Percentiles rank a stretch among this genome's conserved stretches.
Conservation (phyloP, 2,113 vertebrate genomes). For the Capra hircus region DNA sequence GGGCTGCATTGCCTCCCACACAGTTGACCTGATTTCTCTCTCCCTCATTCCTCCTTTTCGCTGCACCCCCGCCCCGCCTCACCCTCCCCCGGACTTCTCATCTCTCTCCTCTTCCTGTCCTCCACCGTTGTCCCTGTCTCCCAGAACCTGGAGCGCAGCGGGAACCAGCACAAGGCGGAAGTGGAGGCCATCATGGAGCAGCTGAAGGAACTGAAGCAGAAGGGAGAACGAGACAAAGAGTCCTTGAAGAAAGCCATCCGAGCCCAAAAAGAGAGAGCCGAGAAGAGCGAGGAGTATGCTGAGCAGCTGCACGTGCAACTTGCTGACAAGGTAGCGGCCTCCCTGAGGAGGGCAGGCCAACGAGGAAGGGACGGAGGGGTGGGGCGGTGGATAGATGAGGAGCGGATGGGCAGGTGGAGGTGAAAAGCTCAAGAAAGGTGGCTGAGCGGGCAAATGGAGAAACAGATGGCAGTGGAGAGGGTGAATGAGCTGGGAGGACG, state of each 20-base stretch:
- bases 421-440: background rate
- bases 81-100: background rate
- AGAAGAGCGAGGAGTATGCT: constrained; percentile 84
- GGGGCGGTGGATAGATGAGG: background rate
- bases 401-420: background rate
- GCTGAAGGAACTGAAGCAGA: constrained; percentile 80
- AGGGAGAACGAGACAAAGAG: constrained; percentile 85
- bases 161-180: constrained; percentile 84
- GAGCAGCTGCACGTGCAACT: constrained; percentile 85
- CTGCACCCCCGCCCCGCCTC: background rate
- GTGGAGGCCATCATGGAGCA: constrained; percentile 82
- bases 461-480: rapidly evolving
- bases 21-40: background rate
- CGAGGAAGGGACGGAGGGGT: rapidly evolving
- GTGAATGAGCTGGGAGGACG: background rate
- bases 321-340: constrained; percentile 83
- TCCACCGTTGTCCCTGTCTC: too few species aligned
- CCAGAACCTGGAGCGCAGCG: constrained; percentile 88
- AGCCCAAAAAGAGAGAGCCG: constrained; percentile 88
- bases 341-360: background rate
- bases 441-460: rapidly evolving
- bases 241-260: constrained; percentile 87
- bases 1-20: too few species aligned
- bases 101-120: background rate
- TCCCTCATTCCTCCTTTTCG: background rate